These are phyloP conservation scores for Acrobeloides nanus DNA, from an alignment of 2,888 invertebrate species.

Conservation along the genomic window DNA sequence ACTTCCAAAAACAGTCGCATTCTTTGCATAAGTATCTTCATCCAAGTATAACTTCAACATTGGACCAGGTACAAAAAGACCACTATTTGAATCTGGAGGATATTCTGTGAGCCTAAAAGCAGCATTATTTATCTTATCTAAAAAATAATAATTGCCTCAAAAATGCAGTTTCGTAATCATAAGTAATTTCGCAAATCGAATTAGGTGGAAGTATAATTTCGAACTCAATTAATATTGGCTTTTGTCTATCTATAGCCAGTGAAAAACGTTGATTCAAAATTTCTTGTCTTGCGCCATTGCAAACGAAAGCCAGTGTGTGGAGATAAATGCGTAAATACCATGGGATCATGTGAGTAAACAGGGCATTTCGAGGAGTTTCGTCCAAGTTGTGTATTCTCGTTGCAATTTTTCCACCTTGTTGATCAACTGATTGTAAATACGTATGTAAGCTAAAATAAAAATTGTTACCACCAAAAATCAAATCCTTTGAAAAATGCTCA, in stretches of 20 bases:
- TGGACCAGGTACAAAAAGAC: constrained; percentile 75
- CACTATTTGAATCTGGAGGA: constrained; percentile 98
- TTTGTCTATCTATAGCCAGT: constrained; percentile 72
- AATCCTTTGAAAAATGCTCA: too few relatives aligned
- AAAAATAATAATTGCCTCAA: constrained; percentile 54
- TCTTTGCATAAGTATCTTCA: constrained; percentile 1
- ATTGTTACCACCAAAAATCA: too few relatives aligned
- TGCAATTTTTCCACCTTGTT: constrained; percentile 16
- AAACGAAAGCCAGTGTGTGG: constrained; percentile 71
- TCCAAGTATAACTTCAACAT: constrained; percentile 18
- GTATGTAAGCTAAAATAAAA: constrained; percentile 20
- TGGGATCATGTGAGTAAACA: constrained; percentile 37
- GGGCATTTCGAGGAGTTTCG: background rate
- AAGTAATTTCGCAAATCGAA: constrained; percentile 32
- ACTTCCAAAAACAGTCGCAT: constrained; percentile 2
- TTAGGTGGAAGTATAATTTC: constrained; percentile 27
- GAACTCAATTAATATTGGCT: constrained; percentile 77
- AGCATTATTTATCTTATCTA: background rate
- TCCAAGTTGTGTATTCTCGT: constrained; percentile 12
- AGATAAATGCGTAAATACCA: constrained; percentile 66
- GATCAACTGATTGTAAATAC: constrained; percentile 14
- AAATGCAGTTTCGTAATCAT: constrained; percentile 42
- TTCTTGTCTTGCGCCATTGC: constrained; percentile 11
- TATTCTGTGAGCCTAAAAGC: constrained; percentile 84
- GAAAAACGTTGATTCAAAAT: too few relatives aligned